Evolutionary conservation across 1,140 invertebrate species (phyloP).

Genomic region (Conopomorpha cramerella): DNA sequence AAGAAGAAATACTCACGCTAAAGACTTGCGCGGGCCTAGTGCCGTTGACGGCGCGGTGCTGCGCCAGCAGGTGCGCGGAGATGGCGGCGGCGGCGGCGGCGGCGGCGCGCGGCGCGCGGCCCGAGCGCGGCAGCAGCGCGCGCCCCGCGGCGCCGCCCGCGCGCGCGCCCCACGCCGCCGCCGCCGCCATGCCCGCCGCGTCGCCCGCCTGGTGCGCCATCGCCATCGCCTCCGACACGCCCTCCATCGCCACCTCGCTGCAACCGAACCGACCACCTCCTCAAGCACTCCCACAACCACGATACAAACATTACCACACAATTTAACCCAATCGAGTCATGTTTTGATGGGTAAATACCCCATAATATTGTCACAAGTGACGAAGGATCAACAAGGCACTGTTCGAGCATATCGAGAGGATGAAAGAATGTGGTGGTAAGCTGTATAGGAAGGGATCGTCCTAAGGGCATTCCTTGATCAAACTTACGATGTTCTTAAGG

Average conservation of each 20-base stretch:
- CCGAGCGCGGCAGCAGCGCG: slow-evolving; percentile 21
- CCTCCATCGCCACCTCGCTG: slow-evolving; percentile 76
- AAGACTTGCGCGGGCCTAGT: slow-evolving; percentile 9
- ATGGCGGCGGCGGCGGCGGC: slow-evolving; percentile 21
- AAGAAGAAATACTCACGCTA: not conserved
- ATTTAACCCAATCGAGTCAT: no score
- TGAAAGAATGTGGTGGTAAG: no score
- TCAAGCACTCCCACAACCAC: no score
- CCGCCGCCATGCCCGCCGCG: slow-evolving; percentile 82
- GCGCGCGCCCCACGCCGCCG: slow-evolving; percentile 80
- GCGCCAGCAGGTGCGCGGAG: slow-evolving; percentile 29
- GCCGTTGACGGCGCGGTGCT: slow-evolving; percentile 35
- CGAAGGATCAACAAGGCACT: no score
- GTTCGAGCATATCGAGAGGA: no score
- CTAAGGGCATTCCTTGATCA: no score
- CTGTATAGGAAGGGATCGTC: no score
- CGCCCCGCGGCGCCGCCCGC: slow-evolving; percentile 31
- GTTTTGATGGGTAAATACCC: no score
- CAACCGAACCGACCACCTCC: no score
- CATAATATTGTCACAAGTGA: no score
- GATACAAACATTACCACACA: no score
- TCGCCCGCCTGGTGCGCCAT: slow-evolving; percentile 88
- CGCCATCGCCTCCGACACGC: slow-evolving; percentile 83
- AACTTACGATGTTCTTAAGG: no score
- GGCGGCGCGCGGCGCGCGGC: slow-evolving; percentile 22